phyloP scores from a whole-genome alignment of 2,113 vertebrate species.

The Erpornis zantholeuca region DNA sequence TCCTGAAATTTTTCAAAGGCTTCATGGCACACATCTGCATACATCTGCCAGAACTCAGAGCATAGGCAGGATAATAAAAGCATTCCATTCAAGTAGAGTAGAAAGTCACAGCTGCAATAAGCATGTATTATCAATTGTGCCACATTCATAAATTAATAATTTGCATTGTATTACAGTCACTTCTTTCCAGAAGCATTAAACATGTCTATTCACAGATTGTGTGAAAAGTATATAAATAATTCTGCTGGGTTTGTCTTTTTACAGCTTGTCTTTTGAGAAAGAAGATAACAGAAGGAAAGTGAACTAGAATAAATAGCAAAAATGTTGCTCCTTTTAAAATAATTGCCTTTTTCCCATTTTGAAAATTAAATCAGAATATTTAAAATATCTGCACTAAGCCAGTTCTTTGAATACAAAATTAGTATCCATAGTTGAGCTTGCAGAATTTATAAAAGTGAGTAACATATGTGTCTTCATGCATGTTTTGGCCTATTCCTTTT shows the following conservation, averaged over 20 bases:
- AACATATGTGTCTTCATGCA: background rate
- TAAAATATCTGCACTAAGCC: background rate
- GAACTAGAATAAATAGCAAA: slow-evolving; percentile 11
- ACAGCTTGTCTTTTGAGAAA: background rate
- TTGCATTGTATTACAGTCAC: slow-evolving; percentile 15
- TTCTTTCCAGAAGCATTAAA: slow-evolving; percentile 33
- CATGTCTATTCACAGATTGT: background rate
- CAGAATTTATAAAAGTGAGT: background rate
- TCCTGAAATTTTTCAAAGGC: background rate
- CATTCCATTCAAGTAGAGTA: slow-evolving; percentile 6
- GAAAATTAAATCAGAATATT: background rate
- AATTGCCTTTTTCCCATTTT: background rate
- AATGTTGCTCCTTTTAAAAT: background rate
- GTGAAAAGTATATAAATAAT: slow-evolving; percentile 31
- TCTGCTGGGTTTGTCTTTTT: background rate
- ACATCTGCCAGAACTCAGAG: background rate
- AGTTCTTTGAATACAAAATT: background rate
- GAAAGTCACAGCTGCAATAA: slow-evolving; percentile 31
- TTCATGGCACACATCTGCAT: background rate
- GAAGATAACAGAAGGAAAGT: background rate
- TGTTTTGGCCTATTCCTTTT: background rate
- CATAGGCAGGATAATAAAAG: background rate
- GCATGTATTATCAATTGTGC: slow-evolving; percentile 5
- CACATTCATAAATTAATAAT: slow-evolving; percentile 47
- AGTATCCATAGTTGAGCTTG: background rate